Percentiles rank a stretch among this genome's conserved stretches.
Evolutionary conservation across 2,113 vertebrate genomes (phyloP).

Genomic region (Puma concolor): DNA sequence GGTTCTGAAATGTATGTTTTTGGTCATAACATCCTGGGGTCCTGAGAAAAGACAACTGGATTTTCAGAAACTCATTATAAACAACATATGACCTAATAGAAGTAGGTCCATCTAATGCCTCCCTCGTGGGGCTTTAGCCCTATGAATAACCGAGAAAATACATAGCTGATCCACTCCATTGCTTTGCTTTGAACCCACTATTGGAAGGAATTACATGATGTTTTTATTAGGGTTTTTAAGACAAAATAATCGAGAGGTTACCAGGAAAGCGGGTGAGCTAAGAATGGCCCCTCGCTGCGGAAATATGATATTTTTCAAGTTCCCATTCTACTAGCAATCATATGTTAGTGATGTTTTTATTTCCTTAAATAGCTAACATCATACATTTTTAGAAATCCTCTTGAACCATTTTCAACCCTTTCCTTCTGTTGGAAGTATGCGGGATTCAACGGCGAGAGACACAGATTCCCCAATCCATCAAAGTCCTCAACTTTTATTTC

Average conservation of each 20-base stretch:
- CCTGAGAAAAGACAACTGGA: slow-evolving; percentile 52
- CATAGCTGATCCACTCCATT: slow-evolving; percentile 3
- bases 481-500: not conserved
- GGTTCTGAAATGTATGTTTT: slow-evolving; percentile 69
- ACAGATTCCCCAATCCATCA: not conserved
- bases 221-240: slow-evolving; percentile 64
- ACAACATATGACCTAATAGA: slow-evolving; percentile 66
- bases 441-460: not conserved
- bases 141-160: slow-evolving; percentile 59
- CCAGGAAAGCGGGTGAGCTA: slow-evolving; percentile 63
- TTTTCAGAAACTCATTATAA: slow-evolving; percentile 62
- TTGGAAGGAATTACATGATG: slow-evolving; percentile 66
- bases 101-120: slow-evolving; percentile 11
- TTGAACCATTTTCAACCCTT: not conserved
- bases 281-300: not conserved
- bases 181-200: slow-evolving; percentile 53
- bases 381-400: slow-evolving; percentile 36
- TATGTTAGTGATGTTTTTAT: slow-evolving; percentile 25
- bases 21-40: slow-evolving; percentile 44
- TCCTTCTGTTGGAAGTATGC: not conserved
- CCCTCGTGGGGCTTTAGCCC: slow-evolving; percentile 49
- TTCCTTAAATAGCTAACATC: slow-evolving; percentile 8
- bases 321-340: slow-evolving; percentile 4
- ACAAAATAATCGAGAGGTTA: slow-evolving; percentile 63
- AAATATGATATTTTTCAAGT: slow-evolving; percentile 53